Evolutionary conservation across 2,113 vertebrate species (phyloP).

Genomic region (Edolisoma coerulescens): DNA sequence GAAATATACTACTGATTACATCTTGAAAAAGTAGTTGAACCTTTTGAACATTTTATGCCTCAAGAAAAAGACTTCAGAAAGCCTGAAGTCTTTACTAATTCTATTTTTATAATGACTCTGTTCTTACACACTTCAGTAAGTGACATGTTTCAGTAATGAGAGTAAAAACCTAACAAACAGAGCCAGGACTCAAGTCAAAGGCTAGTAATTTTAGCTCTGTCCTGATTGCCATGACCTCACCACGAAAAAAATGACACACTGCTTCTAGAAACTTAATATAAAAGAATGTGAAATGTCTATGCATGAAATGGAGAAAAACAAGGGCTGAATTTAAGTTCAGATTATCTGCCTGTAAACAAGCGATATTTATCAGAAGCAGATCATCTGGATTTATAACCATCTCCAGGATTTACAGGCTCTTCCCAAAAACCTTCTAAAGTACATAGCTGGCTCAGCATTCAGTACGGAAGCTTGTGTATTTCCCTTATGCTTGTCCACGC

Average conservation of each 20-base stretch:
- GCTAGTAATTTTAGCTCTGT: not conserved
- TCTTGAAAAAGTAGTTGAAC: not conserved
- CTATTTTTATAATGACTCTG: not conserved
- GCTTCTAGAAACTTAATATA: not conserved
- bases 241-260: not conserved
- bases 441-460: not conserved
- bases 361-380: not conserved
- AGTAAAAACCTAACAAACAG: not conserved
- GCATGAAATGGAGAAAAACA: not conserved
- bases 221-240: not conserved
- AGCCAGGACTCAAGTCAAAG: not conserved
- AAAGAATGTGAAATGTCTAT: not conserved
- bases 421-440: not conserved
- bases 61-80: too few species aligned
- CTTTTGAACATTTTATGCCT: not conserved
- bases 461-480: not conserved
- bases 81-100: not conserved
- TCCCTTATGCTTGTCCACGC: not conserved
- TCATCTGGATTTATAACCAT: not conserved
- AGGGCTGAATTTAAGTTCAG: rapidly evolving
- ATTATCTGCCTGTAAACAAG: not conserved
- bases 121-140: not conserved
- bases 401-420: not conserved
- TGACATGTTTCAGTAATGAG: not conserved
- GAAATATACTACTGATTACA: not conserved